Conservation (phyloP, 2,113 vertebrate species). For the Oreotrochilus melanogaster region DNA sequence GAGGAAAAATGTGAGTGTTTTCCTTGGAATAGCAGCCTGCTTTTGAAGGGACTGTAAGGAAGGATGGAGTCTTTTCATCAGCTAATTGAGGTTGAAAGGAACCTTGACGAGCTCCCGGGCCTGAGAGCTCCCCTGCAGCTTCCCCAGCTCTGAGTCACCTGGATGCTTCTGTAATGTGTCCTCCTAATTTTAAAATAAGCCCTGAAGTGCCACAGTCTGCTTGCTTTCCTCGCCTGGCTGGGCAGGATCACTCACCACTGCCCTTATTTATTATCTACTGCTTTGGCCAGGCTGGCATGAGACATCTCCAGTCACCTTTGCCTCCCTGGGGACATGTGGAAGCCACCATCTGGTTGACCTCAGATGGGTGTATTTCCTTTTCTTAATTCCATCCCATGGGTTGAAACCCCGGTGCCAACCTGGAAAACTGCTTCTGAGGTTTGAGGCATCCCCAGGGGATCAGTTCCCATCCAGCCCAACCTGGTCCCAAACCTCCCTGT, state of each 20-base stretch:
- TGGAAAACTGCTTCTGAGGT: neutral
- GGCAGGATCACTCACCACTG: neutral
- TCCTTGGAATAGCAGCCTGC: neutral
- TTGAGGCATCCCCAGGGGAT: neutral
- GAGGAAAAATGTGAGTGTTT: neutral
- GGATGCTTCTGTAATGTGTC: neutral
- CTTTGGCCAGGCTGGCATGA: neutral
- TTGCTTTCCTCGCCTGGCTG: neutral
- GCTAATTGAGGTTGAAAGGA: neutral
- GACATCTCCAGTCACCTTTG: neutral
- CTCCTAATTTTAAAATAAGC: neutral
- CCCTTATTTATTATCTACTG: neutral
- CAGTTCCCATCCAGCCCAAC: neutral
- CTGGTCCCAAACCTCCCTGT: rapidly evolving
- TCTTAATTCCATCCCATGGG: neutral
- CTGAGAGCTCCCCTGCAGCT: neutral
- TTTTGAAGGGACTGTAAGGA: neutral
- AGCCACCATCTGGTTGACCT: neutral
- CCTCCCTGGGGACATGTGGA: rapidly evolving
- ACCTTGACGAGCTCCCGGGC: neutral
- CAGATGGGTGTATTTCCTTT: neutral
- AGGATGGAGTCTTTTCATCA: neutral
- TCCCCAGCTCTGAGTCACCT: neutral
- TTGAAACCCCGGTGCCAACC: neutral
- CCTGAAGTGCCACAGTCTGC: neutral